Conservation (phyloP, 2,888 invertebrate species). For the Bhutanitis thaidina region DNA sequence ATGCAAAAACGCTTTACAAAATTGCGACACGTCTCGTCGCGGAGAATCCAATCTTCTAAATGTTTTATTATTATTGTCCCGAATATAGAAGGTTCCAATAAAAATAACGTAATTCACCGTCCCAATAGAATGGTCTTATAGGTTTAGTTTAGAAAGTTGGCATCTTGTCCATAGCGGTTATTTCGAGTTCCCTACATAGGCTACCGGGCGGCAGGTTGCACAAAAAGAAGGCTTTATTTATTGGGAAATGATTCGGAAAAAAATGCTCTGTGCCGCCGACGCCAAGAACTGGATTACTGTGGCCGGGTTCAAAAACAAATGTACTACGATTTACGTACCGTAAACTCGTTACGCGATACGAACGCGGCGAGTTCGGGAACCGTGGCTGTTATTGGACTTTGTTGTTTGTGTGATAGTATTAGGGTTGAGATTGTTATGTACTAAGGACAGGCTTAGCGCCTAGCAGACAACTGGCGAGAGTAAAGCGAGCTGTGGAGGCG, state of each 20-base stretch:
- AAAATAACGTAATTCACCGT: conserved; percentile 69
- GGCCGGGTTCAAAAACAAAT: conserved; percentile 69
- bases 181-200: conserved; percentile 66
- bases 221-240: conserved; percentile 72
- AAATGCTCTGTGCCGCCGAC: conserved; percentile 55
- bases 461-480: conserved; percentile 45
- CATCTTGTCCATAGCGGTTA: conserved; percentile 74
- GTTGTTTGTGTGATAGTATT: conserved; percentile 43
- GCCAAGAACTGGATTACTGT: conserved; percentile 70
- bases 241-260: conserved; percentile 62
- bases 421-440: conserved; percentile 47
- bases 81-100: conserved; percentile 54
- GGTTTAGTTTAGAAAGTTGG: conserved; percentile 77
- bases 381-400: conserved; percentile 43
- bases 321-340: conserved; percentile 77
- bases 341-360: conserved; percentile 74
- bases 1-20: conserved; percentile 47
- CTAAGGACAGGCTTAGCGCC: conserved; percentile 43
- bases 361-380: conserved; percentile 55
- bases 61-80: conserved; percentile 61
- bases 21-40: conserved; percentile 44
- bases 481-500: conserved; percentile 70
- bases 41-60: conserved; percentile 58
- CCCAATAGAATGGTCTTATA: conserved; percentile 61
- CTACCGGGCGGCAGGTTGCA: conserved; percentile 53